Evolutionary conservation across 2,888 invertebrate species (phyloP).

Genomic region (Dendrolimus pini): DNA sequence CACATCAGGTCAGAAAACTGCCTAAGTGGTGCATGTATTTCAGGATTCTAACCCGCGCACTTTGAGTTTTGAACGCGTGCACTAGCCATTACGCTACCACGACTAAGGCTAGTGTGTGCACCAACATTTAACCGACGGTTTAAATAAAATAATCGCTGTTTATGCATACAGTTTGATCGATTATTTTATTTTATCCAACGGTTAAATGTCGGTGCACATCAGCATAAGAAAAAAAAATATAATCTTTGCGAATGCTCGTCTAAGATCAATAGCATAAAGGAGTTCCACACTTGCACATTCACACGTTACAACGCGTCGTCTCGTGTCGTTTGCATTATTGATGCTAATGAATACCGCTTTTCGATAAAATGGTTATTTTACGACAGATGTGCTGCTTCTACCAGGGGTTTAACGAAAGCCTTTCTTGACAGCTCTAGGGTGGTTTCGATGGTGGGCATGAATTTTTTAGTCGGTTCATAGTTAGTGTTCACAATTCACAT

Average conservation of each 20-base stretch:
- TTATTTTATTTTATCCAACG: too few relatives aligned
- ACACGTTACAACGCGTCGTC: not conserved
- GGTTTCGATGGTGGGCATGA: not conserved
- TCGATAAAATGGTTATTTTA: not conserved
- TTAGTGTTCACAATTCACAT: not conserved
- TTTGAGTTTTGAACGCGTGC: too few relatives aligned
- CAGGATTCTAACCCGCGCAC: too few relatives aligned
- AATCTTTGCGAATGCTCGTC: not conserved
- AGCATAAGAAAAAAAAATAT: too few relatives aligned
- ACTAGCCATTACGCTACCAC: too few relatives aligned
- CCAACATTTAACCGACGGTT: too few relatives aligned
- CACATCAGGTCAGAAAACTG: too few relatives aligned
- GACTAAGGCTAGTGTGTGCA: too few relatives aligned
- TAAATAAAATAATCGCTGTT: too few relatives aligned
- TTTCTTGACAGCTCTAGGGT: not conserved
- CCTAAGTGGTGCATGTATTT: too few relatives aligned
- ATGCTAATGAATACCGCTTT: not conserved
- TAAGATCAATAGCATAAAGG: not conserved
- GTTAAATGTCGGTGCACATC: too few relatives aligned
- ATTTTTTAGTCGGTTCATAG: not conserved
- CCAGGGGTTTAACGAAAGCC: not conserved
- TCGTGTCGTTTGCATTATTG: not conserved
- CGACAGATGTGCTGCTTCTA: not conserved
- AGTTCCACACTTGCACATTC: not conserved
- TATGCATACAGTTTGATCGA: too few relatives aligned